Evolutionary conservation across 2,113 vertebrate genomes (phyloP).

Genomic region (Pterocles orientalis): DNA sequence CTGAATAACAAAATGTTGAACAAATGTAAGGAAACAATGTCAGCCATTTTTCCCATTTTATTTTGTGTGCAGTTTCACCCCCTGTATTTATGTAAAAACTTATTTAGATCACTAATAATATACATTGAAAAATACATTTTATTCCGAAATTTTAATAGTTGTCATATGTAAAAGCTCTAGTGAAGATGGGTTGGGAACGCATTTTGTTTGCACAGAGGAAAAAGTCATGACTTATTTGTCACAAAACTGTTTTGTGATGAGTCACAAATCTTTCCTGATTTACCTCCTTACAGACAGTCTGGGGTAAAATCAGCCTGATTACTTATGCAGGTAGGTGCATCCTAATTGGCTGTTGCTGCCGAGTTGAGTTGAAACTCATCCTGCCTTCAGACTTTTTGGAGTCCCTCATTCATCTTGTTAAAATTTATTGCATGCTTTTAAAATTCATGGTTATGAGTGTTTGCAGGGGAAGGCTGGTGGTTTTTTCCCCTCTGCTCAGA

Average conservation of each 20-base stretch:
- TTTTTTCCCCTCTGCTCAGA: neutral
- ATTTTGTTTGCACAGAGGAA: constrained; percentile 11
- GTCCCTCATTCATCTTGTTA: constrained; percentile 2
- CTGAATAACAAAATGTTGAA: constrained; percentile 67
- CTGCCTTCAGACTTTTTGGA: constrained; percentile 4
- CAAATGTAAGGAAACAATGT: constrained; percentile 59
- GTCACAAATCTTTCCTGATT: neutral
- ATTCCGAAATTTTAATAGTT: constrained; percentile 56
- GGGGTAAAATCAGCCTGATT: constrained; percentile 1
- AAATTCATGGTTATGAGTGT: neutral
- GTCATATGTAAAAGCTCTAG: constrained; percentile 33
- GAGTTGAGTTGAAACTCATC: neutral
- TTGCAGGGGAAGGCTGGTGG: neutral
- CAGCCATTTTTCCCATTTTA: constrained; percentile 49
- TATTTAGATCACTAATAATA: constrained; percentile 48
- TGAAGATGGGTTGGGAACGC: constrained; percentile 34
- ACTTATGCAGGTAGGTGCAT: constrained; percentile 5
- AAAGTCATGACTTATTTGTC: neutral
- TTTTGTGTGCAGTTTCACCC: constrained; percentile 47
- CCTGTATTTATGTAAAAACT: constrained; percentile 62
- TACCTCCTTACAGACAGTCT: neutral
- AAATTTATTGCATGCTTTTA: constrained; percentile 15
- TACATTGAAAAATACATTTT: constrained; percentile 62
- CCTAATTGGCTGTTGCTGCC: neutral
- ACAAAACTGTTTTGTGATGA: neutral